These are phyloP conservation scores for Anoplophora glabripennis DNA, from an alignment of 1,140 invertebrate genomes.

Conservation along the genomic window DNA sequence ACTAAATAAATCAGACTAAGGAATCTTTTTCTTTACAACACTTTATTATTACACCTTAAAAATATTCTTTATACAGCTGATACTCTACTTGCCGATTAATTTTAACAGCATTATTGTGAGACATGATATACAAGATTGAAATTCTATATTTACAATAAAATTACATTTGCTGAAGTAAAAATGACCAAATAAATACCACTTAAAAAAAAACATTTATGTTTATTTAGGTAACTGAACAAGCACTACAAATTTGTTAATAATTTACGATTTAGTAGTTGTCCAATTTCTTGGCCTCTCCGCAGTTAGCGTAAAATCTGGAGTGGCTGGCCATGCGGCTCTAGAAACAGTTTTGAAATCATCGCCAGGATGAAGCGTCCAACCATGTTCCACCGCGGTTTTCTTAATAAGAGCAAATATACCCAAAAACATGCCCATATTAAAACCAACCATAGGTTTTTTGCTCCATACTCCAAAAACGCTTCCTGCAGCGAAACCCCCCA, in stretches of 20 bases:
- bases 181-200: neutral
- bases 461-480: slow-evolving; percentile 58
- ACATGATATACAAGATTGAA: no score
- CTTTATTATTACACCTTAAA: no score
- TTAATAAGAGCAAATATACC: slow-evolving; percentile 56
- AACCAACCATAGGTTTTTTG: slow-evolving; percentile 44
- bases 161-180: neutral
- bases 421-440: slow-evolving; percentile 38
- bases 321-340: slow-evolving; percentile 32
- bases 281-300: slow-evolving; percentile 40
- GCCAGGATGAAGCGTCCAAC: slow-evolving; percentile 53
- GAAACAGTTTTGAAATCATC: slow-evolving; percentile 12
- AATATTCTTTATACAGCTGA: no score
- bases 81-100: no score
- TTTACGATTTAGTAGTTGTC: slow-evolving; percentile 31
- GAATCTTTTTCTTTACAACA: no score
- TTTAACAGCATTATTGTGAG: no score
- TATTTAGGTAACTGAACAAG: no score
- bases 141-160: neutral
- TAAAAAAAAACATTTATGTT: neutral
- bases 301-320: slow-evolving; percentile 48
- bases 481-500: slow-evolving; percentile 59
- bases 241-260: no score
- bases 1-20: no score
- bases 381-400: slow-evolving; percentile 55